A percentile compares a stretch with the other conserved stretches of the same genome.
Evolutionary conservation across 1,140 invertebrate species (phyloP).

Genomic region (Drosophila busckii): DNA sequence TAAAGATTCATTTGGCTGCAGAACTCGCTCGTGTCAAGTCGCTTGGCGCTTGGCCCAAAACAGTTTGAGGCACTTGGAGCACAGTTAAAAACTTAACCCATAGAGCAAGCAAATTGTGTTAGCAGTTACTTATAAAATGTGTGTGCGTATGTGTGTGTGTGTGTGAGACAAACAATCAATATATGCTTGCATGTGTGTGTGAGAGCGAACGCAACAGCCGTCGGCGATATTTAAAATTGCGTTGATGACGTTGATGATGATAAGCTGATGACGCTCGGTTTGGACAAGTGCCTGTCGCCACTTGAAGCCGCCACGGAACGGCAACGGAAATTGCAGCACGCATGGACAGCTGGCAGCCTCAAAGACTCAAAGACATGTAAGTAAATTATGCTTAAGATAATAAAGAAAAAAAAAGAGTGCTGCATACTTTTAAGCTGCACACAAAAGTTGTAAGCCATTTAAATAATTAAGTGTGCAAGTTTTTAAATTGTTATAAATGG

Average conservation of each 20-base stretch:
- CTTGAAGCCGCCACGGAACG: slow-evolving; percentile 51
- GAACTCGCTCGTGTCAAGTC: slow-evolving; percentile 75
- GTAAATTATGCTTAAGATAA: slow-evolving; percentile 12
- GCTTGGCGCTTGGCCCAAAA: slow-evolving; percentile 34
- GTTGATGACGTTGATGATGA: slow-evolving; percentile 13
- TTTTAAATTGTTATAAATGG: slow-evolving; percentile 17
- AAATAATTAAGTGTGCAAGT: slow-evolving; percentile 24
- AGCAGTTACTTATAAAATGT: slow-evolving; percentile 34
- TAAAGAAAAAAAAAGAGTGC: slow-evolving; percentile 43
- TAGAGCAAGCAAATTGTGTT: slow-evolving; percentile 39
- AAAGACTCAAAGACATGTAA: slow-evolving; percentile 21
- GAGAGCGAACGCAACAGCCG: slow-evolving; percentile 52
- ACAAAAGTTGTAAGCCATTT: slow-evolving; percentile 28
- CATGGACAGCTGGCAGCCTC: neutral
- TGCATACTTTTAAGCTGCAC: slow-evolving; percentile 59
- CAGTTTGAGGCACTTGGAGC: too few relatives aligned
- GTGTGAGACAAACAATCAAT: slow-evolving; percentile 35
- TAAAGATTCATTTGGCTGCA: slow-evolving; percentile 77
- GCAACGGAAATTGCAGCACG: slow-evolving; percentile 60
- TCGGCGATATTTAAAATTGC: slow-evolving; percentile 48
- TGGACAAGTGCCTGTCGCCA: slow-evolving; percentile 18
- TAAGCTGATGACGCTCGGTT: slow-evolving; percentile 2
- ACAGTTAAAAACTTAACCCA: slow-evolving; percentile 31
- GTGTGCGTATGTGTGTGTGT: slow-evolving; percentile 10
- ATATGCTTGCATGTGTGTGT: neutral